A percentile compares a stretch with the other conserved stretches of the same genome.
phyloP scores from a whole-genome alignment of 2,888 invertebrate genomes.

The Drosophila mettleri region DNA sequence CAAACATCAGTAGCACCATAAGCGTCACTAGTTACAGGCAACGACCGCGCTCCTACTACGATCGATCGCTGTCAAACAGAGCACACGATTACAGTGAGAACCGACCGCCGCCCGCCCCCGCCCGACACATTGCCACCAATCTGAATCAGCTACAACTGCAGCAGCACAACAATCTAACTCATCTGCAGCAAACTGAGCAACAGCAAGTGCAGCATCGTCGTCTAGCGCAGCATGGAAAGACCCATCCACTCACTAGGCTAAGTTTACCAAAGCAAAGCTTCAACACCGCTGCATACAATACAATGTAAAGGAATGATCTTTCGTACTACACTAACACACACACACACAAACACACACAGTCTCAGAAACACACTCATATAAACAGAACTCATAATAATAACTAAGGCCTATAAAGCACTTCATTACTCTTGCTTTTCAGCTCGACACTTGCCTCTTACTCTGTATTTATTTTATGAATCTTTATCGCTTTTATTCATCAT shows the following conservation, averaged over 20 bases:
- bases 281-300: slow-evolving; percentile 93
- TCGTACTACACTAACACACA: slow-evolving; percentile 46
- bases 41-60: slow-evolving; percentile 84
- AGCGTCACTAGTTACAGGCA: slow-evolving; percentile 66
- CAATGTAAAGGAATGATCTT: slow-evolving; percentile 88
- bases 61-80: slow-evolving; percentile 76
- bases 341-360: slow-evolving; percentile 27
- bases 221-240: slow-evolving; percentile 96
- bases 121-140: slow-evolving; percentile 65
- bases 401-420: slow-evolving; percentile 51
- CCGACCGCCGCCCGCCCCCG: slow-evolving; percentile 86
- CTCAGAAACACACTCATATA: slow-evolving; percentile 19
- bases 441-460: slow-evolving; percentile 58
- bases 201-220: slow-evolving; percentile 87
- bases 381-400: slow-evolving; percentile 55
- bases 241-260: slow-evolving; percentile 95
- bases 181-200: slow-evolving; percentile 50
- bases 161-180: slow-evolving; percentile 54
- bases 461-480: slow-evolving; percentile 53
- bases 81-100: slow-evolving; percentile 82
- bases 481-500: slow-evolving; percentile 44
- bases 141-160: slow-evolving; percentile 48
- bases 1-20: slow-evolving; percentile 30
- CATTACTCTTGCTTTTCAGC: slow-evolving; percentile 58
- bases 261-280: slow-evolving; percentile 90